Base-by-base conservation (phyloP, 2,797 vertebrate genomes). In the Tenualosa thibaudeaui region DNA sequence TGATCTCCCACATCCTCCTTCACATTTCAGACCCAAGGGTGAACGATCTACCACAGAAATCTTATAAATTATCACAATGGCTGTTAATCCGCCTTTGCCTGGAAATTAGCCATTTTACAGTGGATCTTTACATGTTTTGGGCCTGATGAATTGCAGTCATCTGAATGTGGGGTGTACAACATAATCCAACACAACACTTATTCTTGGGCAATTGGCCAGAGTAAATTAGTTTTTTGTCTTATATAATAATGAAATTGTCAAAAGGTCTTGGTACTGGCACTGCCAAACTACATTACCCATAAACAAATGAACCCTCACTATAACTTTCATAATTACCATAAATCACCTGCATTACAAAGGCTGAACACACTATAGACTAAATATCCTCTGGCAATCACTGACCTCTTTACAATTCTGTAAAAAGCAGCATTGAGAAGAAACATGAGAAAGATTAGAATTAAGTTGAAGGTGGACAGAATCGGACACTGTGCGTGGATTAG, bases 61-160 rank as follows among this genome's bases (percentile, higher is more conserved):
- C 56, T n/a, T n/a, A 58, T 58, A 62, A 62, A 62, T 62, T 8
- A 24, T 1, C 58, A 62, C n/a, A 62, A 24, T 6, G n/a, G 22
- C 19, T 58, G 19, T 58, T 58, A 60, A 65, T 83, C 60, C 43
- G 19, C 43, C 49, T 50, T 62, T 50, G 82, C 82, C 58, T 49
- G 56, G 65, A 84, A 78, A 78, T 12, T 49, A 24, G 58, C 7
- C 24, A 8, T 62, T 62, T 62, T 62, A 62, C 58, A 24, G 58
- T 62, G 58, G 26, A 68, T 68, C 62, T 31, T 68, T 68, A 65
- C 13, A 15, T 68, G 26, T 68, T 68, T 31, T 68, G 13, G 26
- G 24, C 10, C 26, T 26, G 62, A 15, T 37, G 26, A 10, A 68
- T 37, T 68, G 62, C 8, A 37, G 31, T 31, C 12, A 68, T 68